A percentile compares a stretch with the other conserved stretches of the same genome.
Evolutionary conservation across 2,113 vertebrate species (phyloP).

Genomic region (Xiphophorus couchianus): DNA sequence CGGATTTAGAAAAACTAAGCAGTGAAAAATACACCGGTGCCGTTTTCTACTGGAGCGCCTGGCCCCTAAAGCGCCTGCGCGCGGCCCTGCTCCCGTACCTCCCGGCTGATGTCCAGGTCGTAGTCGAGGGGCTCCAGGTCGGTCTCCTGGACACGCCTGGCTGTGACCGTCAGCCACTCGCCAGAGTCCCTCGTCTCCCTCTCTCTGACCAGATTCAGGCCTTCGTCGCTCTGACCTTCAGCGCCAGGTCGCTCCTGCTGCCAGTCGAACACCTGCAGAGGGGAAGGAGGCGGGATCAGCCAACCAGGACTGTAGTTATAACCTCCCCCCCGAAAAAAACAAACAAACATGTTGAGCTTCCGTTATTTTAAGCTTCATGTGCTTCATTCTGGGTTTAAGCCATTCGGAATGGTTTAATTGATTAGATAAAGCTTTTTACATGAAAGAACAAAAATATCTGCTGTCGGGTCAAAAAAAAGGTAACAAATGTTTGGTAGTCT

Average conservation of each 20-base stretch:
- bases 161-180: constrained; percentile 82
- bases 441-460: neutral
- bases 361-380: neutral
- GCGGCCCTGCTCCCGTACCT: constrained; percentile 75
- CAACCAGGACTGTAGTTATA: too few relatives aligned
- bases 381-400: neutral
- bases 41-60: too few relatives aligned
- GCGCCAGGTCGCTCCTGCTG: constrained; percentile 68
- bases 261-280: constrained; percentile 58
- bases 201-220: constrained; percentile 51
- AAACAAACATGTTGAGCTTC: neutral
- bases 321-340: too few relatives aligned
- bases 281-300: neutral
- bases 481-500: neutral
- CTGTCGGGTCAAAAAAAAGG: neutral
- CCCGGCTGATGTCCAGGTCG: constrained; percentile 90
- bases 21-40: too few relatives aligned
- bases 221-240: constrained; percentile 74
- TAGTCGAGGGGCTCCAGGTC: constrained; percentile 91
- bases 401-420: neutral
- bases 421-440: neutral
- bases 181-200: constrained; percentile 53
- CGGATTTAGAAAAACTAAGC: too few relatives aligned
- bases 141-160: constrained; percentile 76
- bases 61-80: too few relatives aligned